These are phyloP conservation scores for Eledona agricola DNA, from an alignment of 2,888 invertebrate species.

Conservation along the genomic window DNA sequence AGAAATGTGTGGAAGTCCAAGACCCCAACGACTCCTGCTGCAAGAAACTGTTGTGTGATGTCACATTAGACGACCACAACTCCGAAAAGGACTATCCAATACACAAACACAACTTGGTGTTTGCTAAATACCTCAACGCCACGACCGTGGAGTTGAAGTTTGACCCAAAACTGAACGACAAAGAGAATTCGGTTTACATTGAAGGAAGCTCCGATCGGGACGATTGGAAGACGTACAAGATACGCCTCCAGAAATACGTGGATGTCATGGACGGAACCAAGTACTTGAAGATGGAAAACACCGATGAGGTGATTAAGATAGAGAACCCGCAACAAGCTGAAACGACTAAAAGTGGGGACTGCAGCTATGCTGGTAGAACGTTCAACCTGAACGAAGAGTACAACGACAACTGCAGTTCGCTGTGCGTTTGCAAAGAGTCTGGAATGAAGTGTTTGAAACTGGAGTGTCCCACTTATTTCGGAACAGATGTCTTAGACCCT, in stretches of 20 bases:
- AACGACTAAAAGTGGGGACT: constrained; percentile 40
- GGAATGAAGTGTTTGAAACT: constrained; percentile 81
- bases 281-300: constrained; percentile 56
- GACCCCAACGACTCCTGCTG: constrained; percentile 88
- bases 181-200: constrained; percentile 54
- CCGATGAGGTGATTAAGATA: constrained; percentile 54
- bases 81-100: constrained; percentile 57
- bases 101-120: constrained; percentile 50
- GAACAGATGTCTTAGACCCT: constrained; percentile 84
- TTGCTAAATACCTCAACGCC: constrained; percentile 59
- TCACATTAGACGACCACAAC: constrained; percentile 81
- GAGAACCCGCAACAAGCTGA: constrained; percentile 33
- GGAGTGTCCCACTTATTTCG: constrained; percentile 85
- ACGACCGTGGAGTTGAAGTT: constrained; percentile 61
- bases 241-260: constrained; percentile 55
- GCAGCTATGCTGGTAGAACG: constrained; percentile 49
- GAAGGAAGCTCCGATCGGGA: constrained; percentile 62
- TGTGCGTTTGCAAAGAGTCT: constrained; percentile 77
- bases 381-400: no score
- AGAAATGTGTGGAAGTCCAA: constrained; percentile 82
- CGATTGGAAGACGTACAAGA: constrained; percentile 62
- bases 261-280: constrained; percentile 51
- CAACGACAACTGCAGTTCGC: constrained; percentile 82
- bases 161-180: constrained; percentile 55
- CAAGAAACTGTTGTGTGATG: constrained; percentile 85